Percentiles rank a stretch among this genome's conserved stretches.
phyloP scores from a whole-genome alignment of 2,888 invertebrate species.

The Agrochola lychnidis region DNA sequence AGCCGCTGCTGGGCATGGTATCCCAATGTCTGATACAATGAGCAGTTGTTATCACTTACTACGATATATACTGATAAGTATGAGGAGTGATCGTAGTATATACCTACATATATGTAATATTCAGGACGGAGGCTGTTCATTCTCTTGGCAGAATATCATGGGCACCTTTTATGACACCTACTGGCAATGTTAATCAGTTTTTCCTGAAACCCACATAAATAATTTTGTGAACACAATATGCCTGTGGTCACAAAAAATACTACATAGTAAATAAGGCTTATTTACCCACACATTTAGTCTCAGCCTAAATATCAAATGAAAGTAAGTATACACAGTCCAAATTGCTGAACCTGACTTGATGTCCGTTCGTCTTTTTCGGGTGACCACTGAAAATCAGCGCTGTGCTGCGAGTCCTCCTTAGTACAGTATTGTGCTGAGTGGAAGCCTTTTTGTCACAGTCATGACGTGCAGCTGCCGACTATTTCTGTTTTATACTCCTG shows the following conservation, averaged over 20 bases:
- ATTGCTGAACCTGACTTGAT: too few species aligned
- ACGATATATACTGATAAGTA: background rate
- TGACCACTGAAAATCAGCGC: too few species aligned
- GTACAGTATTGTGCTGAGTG: too few species aligned
- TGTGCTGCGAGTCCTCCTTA: too few species aligned
- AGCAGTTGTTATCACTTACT: constrained; percentile 15
- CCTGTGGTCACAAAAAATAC: background rate
- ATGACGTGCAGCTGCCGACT: too few species aligned
- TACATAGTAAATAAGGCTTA: background rate
- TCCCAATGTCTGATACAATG: background rate
- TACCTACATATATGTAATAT: background rate
- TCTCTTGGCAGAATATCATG: background rate
- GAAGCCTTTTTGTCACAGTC: too few species aligned
- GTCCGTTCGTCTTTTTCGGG: too few species aligned
- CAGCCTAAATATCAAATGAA: constrained; percentile 1
- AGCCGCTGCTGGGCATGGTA: background rate
- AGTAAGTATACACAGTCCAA: background rate
- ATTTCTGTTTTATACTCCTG: too few species aligned
- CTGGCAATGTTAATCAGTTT: background rate
- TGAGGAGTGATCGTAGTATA: background rate
- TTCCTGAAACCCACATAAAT: background rate
- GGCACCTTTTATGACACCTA: too few species aligned
- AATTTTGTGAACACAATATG: background rate
- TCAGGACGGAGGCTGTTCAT: background rate
- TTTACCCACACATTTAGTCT: background rate